Evolutionary conservation across 2,888 invertebrate species (phyloP), one percentile per base, ranked within the genome.

Genomic region (Drosophila prolongata): DNA sequence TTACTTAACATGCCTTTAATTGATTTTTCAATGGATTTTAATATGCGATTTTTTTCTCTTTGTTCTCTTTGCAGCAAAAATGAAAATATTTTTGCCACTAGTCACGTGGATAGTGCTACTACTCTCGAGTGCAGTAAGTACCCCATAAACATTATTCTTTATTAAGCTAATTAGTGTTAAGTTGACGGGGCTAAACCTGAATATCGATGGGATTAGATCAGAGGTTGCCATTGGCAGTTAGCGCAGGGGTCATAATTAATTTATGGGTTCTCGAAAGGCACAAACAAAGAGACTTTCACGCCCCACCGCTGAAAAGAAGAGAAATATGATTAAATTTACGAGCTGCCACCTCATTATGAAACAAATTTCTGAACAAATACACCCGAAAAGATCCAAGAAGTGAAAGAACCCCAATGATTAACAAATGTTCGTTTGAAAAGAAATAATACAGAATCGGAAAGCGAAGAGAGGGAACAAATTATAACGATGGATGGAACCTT

Each of bases 71-170:
- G 76, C 95, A 97, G 97, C 96, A 94, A 97, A 95, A 95, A 97
- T 97, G 97, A 96, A 96, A 95, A 95, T 95, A 94, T 95, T 96
- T 95, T 95, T 96, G 95, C 96, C 96, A 94, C 95, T 96, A 94
- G 96, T 97, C 95, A 96, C 95, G 94, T 97, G 97, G 97, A 95
- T 96, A 95, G 95, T 96, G 93, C 94, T 96, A 94, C 94, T 96
- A 94, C 95, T 95, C 93, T 95, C 95, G 93, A 95, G 95, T 94
- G 95, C 95, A 94, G 96, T 97, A 93, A 96, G 96, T 95, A 86
- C 69, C 30, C 13, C 24, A 38, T 40, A 50, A 54, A 27, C 42
- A n/a, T 11, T 10, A 3, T 27, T 35, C 5, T 5, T 58, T 42
- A 24, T 49, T 14, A 34, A 47, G 9, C 27, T 62, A 61, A 62